Conservation (phyloP, 2,113 vertebrate genomes). For the Rhineura floridana region DNA sequence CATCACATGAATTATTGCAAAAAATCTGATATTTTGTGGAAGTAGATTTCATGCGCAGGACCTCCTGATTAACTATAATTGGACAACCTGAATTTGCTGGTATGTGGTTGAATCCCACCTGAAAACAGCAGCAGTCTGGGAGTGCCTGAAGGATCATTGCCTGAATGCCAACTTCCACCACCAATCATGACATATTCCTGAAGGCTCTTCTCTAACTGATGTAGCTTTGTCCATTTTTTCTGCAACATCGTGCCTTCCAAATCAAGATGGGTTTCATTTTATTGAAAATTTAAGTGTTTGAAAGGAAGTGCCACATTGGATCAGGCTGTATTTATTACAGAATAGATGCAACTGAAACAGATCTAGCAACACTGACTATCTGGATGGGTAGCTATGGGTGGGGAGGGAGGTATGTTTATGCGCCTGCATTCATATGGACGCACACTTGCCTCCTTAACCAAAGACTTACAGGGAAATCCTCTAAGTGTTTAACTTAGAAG, state of each 20-base stretch:
- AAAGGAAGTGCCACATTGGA: neutral
- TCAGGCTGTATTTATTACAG: no score
- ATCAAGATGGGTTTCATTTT: neutral
- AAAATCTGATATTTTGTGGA: no score
- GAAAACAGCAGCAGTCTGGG: no score
- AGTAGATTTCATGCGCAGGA: no score
- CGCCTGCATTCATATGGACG: neutral
- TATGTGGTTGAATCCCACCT: no score
- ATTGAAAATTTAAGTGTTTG: neutral
- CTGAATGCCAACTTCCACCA: no score
- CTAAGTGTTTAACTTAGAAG: no score
- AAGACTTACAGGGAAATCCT: no score
- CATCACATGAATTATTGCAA: no score
- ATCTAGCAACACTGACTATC: neutral
- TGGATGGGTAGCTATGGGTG: neutral
- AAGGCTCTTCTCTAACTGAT: neutral
- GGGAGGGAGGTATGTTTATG: neutral
- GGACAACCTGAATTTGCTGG: no score
- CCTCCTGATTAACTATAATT: no score
- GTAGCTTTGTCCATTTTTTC: neutral
- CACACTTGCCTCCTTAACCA: neutral
- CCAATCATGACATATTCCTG: no score
- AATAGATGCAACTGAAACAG: neutral
- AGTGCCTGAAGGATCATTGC: neutral
- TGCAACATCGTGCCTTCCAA: neutral